phyloP scores from a whole-genome alignment of 2,113 vertebrate genomes.

The Heterotilapia buettikoferi region DNA sequence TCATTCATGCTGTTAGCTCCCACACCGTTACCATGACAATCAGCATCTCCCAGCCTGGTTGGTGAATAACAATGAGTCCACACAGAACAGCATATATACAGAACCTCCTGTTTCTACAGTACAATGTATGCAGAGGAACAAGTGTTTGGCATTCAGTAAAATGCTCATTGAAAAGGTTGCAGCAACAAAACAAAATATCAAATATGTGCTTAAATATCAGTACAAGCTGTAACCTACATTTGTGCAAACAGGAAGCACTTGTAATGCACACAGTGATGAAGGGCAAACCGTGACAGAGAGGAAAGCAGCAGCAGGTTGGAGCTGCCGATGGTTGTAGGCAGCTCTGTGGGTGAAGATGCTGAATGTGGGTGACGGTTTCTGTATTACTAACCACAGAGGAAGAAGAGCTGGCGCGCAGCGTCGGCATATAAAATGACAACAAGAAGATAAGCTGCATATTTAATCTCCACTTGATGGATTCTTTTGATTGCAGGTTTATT shows the following conservation, averaged over 20 bases:
- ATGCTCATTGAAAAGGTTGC: background rate
- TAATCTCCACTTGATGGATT: background rate
- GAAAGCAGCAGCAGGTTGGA: background rate
- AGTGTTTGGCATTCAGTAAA: background rate
- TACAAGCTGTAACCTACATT: background rate
- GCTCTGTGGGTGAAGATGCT: background rate
- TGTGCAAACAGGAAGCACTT: background rate
- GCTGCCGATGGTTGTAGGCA: background rate
- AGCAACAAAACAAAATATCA: background rate
- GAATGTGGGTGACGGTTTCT: background rate
- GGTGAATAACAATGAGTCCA: background rate
- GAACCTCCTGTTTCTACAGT: background rate
- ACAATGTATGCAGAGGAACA: background rate
- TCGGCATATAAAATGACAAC: background rate
- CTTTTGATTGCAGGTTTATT: background rate
- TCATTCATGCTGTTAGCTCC: background rate
- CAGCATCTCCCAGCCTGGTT: background rate
- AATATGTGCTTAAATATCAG: background rate
- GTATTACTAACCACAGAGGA: background rate
- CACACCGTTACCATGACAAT: conserved; percentile 17
- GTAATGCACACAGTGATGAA: background rate
- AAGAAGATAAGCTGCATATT: background rate
- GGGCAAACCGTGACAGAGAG: background rate
- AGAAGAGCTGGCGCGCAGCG: background rate
- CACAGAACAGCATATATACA: background rate